Evolutionary conservation across 1,140 invertebrate species (phyloP).

Genomic region (Stegodyphus mimosarum): DNA sequence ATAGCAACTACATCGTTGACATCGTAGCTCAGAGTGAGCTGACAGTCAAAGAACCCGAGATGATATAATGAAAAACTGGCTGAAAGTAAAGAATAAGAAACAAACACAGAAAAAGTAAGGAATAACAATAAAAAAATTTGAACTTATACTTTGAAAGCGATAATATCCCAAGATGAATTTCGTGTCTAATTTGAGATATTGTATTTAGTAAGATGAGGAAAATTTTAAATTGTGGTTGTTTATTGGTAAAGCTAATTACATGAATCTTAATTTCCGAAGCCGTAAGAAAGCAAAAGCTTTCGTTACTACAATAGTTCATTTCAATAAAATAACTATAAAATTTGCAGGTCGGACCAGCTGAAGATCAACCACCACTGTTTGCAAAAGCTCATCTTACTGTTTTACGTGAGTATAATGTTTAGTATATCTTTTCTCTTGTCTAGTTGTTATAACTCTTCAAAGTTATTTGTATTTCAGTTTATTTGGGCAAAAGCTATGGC

Average conservation of each 20-base stretch:
- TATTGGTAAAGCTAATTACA: too few relatives aligned
- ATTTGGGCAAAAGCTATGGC: neutral
- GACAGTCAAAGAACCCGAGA: too few relatives aligned
- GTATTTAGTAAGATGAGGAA: neutral
- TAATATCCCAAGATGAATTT: neutral
- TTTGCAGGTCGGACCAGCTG: conserved; percentile 74
- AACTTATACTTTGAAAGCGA: neutral
- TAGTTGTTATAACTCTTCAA: neutral
- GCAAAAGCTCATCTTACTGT: conserved; percentile 85
- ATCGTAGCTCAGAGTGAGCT: too few relatives aligned
- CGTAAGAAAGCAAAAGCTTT: neutral
- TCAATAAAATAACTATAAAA: conserved; percentile 70
- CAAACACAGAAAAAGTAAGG: too few relatives aligned
- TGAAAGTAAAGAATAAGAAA: too few relatives aligned
- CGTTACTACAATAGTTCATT: neutral
- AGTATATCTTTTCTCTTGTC: neutral
- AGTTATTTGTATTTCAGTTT: neutral
- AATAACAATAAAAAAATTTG: too few relatives aligned
- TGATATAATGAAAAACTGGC: too few relatives aligned
- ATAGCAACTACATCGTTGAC: too few relatives aligned
- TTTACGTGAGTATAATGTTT: conserved; percentile 78
- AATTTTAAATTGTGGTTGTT: neutral
- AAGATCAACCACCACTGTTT: conserved; percentile 81
- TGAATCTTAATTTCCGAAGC: neutral
- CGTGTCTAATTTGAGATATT: neutral